Evolutionary conservation across 35 echinoderm and acorn worm species (phyloP), one percentile per base, ranked within the genome.

Genomic region (Chiridota heheva): DNA sequence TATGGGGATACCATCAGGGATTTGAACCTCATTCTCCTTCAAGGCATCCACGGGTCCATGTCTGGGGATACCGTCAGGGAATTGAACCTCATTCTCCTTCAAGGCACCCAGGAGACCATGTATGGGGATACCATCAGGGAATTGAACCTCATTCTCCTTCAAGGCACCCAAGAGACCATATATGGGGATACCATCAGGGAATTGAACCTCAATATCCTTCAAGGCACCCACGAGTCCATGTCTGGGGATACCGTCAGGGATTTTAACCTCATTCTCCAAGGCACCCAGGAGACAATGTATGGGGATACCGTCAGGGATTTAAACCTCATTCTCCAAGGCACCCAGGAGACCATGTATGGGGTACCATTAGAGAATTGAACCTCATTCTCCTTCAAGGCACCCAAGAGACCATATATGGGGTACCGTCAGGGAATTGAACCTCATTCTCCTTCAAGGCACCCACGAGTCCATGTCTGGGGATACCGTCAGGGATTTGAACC

Each of bases 381-480:
- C 61, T 94, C 57, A 46, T 82, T 22, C 38, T 96, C 2, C 60
- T 41, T 7, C 35, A 35, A 24, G 92, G 82, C 28, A 74, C 42
- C 13, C 48, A 80, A 13, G 87, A 90, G 82, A n/a, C n/a, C 65
- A 94, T 94, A 86, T 88, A 34, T 46, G 91, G 91, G 0, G 46
- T 17, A 76, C 71, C 7, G 60, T 84, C 7, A 86, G 78, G 45
- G 78, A 36, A 6, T 18, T 94, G 37, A 78, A 82, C 17, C 61
- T 94, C 57, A 46, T 82, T 22, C 38, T 96, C 2, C 60, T 41
- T 7, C 35, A 35, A 24, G 92, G 82, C 28, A 74, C 42, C 13
- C 48, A 80, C 7, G 87, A 90, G 82, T n/a, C n/a, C n/a, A 94
- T 94, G 91, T 88, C 25, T 46, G 91, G 91, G 0, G 46, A 68